Evolutionary conservation across 2,888 invertebrate species (phyloP), one percentile per base, ranked within the genome.

Genomic region (Antheraea assamensis): DNA sequence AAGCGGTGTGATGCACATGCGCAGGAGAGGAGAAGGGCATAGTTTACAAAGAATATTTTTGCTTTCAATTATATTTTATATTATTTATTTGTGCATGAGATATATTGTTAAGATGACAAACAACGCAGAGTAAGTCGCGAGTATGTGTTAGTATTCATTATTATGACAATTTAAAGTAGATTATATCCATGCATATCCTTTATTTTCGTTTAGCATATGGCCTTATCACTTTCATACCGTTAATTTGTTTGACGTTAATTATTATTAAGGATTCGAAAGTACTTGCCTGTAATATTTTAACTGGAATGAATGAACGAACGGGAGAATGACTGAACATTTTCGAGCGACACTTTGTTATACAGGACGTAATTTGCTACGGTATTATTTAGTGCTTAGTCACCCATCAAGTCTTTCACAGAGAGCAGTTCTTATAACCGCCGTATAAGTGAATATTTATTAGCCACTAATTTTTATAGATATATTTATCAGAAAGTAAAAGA

Each of bases 211-310:
- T 90, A 89, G 85, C 83, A 86, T 87, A 78, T 80, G 80, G 80
- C 82, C 80, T 84, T 88, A 87, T 88, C 87, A 90, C 82, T 88
- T 89, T 86, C 85, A 81, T 81, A 86, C 87, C 86, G 81, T 78
- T 83, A 86, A n/a, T n/a, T n/a, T n/a, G 13, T 86, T 84, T 87
- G 87, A 83, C 80, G 81, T 82, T 81, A 87, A 84, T 88, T 88
- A 87, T 81, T 81, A 83, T 84, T 82, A 83, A 76, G 79, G 85
- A 85, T 83, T 85, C 79, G 78, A 79, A 84, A 83, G 78, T 81
- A 80, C 82, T 85, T 81, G 78, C 76, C 75, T 79, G 77, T 78
- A 83, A 80, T 82, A 76, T 82, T 83, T 83, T 81, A 83, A 84
- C 83, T 82, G 76, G 76, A 78, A 76, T 73, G 76, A 80, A 78